These are phyloP conservation scores for Mionectes olivaceus DNA, from an alignment of 2,797 vertebrate species.

Conservation along the genomic window DNA sequence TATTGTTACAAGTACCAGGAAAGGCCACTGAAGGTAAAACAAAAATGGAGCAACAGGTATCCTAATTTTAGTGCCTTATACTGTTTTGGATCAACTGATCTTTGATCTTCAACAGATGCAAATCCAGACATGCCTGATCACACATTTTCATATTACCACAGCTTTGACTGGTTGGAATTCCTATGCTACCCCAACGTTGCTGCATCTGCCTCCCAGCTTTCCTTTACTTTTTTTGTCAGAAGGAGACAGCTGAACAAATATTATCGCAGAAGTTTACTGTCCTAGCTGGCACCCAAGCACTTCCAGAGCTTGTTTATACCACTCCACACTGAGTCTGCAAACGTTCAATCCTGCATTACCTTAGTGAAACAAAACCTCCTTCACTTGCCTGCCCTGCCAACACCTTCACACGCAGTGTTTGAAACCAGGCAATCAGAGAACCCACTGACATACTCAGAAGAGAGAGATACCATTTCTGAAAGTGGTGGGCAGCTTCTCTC, in stretches of 20 bases:
- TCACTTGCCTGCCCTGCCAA: not conserved
- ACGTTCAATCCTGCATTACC: not conserved
- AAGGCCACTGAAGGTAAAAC: not conserved
- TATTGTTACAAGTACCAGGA: not conserved
- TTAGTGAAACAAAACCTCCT: not conserved
- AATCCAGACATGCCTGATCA: constrained; percentile 2
- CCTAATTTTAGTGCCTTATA: not conserved
- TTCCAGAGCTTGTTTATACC: constrained; percentile 33
- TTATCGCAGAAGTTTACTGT: constrained; percentile 68
- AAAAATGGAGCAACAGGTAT: not conserved
- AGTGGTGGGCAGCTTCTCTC: not conserved
- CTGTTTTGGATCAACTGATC: not conserved
- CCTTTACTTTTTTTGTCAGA: not conserved
- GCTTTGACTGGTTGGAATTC: constrained; percentile 28
- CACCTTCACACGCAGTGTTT: not conserved
- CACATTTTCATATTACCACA: not conserved
- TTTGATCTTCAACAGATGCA: not conserved
- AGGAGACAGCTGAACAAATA: constrained; percentile 76
- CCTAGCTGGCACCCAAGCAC: constrained; percentile 52
- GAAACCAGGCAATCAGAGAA: not conserved
- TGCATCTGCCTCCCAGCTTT: constrained; percentile 31
- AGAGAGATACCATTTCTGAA: not conserved
- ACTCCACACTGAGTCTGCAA: not conserved
- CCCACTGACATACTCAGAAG: not conserved
- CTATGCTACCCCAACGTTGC: not conserved